Evolutionary conservation across 1,140 invertebrate genomes (phyloP), one percentile per base, ranked within the genome.

Genomic region (Teleopsis dalmanni): DNA sequence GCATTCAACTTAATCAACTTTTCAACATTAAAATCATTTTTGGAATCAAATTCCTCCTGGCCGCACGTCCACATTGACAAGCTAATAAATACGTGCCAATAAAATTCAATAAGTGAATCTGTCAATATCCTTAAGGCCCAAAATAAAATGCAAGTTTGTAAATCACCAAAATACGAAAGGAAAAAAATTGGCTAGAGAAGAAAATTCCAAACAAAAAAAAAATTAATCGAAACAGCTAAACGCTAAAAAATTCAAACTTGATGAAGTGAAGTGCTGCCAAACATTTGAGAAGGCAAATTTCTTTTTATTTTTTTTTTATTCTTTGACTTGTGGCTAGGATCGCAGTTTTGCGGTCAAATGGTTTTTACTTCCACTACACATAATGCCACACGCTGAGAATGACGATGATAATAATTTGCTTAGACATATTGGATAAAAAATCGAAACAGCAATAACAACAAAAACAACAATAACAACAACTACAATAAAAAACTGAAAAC

Each of bases 61-160:
- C n/a, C n/a, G n/a, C n/a, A n/a, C n/a, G n/a, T n/a, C n/a, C n/a
- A n/a, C n/a, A n/a, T n/a, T n/a, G n/a, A n/a, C n/a, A n/a, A n/a
- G n/a, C n/a, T n/a, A n/a, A n/a, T n/a, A n/a, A n/a, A n/a, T n/a
- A n/a, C n/a, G n/a, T n/a, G 25, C 22, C 41, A 43, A 43, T 43
- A 31, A 43, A 43, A 43, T 43, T 43, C 41, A 43, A 43, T 43
- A 43, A 43, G n/a, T n/a, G n/a, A n/a, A n/a, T n/a, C n/a, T n/a
- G n/a, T n/a, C n/a, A n/a, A n/a, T n/a, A n/a, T n/a, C n/a, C n/a
- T n/a, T n/a, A n/a, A n/a, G n/a, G n/a, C n/a, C n/a, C n/a, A n/a
- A n/a, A n/a, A n/a, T n/a, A n/a, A n/a, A n/a, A n/a, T n/a, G n/a
- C n/a, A n/a, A n/a, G n/a, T n/a, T n/a, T 14, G n/a, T 9, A 8